These are phyloP conservation scores for Rhingia rostrata DNA, from an alignment of 2,888 invertebrate genomes.

Conservation along the genomic window DNA sequence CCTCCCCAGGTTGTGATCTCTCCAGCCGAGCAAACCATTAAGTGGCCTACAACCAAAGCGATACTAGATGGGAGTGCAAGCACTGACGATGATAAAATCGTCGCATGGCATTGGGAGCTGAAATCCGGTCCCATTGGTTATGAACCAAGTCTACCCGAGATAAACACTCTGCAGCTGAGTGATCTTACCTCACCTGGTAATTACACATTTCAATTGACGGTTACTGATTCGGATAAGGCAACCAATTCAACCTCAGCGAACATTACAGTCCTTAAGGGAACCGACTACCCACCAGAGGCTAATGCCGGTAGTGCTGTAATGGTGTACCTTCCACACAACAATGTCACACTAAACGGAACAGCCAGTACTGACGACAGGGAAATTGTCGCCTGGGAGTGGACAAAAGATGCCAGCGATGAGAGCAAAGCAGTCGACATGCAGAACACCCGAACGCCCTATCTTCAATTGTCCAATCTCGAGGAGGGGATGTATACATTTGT, in stretches of 20 bases:
- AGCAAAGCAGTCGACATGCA: conserved; percentile 98
- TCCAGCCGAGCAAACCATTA: conserved; percentile 92
- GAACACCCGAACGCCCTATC: conserved; percentile 94
- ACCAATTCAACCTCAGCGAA: conserved; percentile 94
- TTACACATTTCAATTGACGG: conserved; percentile 94
- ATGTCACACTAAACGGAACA: conserved; percentile 93
- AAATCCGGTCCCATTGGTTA: conserved; percentile 94
- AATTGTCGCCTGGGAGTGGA: conserved; percentile 97
- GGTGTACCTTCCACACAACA: conserved; percentile 94
- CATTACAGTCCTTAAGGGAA: conserved; percentile 94
- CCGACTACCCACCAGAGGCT: conserved; percentile 97
- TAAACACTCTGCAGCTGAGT: conserved; percentile 91
- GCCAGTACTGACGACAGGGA: conserved; percentile 96
- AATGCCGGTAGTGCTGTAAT: conserved; percentile 95
- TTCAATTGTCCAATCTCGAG: conserved; percentile 94
- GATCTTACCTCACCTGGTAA: conserved; percentile 94
- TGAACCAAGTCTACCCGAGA: conserved; percentile 90
- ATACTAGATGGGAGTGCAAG: conserved; percentile 94
- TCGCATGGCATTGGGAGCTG: conserved; percentile 96
- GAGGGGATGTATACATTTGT: conserved; percentile 97
- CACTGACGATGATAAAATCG: conserved; percentile 92
- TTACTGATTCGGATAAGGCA: conserved; percentile 94
- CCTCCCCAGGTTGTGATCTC: conserved; percentile 93
- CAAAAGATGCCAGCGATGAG: conserved; percentile 93
- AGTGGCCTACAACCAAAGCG: conserved; percentile 94